phyloP scores from a whole-genome alignment of 2,113 vertebrate species.

The Menidia beryllina region DNA sequence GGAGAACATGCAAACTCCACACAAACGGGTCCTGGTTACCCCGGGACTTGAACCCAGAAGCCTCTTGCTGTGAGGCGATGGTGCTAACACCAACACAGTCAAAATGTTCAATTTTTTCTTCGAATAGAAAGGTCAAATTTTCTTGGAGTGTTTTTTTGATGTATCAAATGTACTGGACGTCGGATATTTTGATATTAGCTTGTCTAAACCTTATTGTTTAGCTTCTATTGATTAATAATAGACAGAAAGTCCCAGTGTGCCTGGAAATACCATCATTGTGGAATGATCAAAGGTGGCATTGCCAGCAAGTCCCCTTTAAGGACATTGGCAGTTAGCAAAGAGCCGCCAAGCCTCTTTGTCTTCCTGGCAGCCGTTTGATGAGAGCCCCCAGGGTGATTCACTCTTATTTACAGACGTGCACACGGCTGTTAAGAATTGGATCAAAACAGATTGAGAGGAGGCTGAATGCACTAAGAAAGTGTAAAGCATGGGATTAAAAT shows the following conservation, averaged over 20 bases:
- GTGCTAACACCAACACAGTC: no score
- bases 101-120: no score
- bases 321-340: conserved; percentile 73
- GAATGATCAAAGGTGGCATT: conserved; percentile 78
- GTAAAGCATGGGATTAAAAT: conserved; percentile 56
- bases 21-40: no score
- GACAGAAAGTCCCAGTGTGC: conserved; percentile 36
- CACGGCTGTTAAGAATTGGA: conserved; percentile 79
- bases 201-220: not conserved
- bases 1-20: no score
- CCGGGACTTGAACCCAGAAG: no score
- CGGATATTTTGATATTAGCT: conserved; percentile 32
- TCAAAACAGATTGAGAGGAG: conserved; percentile 79
- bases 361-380: conserved; percentile 82
- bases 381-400: conserved; percentile 79
- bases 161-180: not conserved
- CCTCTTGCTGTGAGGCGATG: no score
- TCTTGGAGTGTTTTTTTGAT: not conserved
- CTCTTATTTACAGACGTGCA: conserved; percentile 78
- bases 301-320: conserved; percentile 71
- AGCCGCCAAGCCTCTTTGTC: conserved; percentile 74
- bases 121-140: not conserved
- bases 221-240: conserved; percentile 27
- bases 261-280: conserved; percentile 58
- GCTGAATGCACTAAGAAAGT: conserved; percentile 57